Evolutionary conservation across 2,888 invertebrate species (phyloP).

Genomic region (Octonoba sinensis): DNA sequence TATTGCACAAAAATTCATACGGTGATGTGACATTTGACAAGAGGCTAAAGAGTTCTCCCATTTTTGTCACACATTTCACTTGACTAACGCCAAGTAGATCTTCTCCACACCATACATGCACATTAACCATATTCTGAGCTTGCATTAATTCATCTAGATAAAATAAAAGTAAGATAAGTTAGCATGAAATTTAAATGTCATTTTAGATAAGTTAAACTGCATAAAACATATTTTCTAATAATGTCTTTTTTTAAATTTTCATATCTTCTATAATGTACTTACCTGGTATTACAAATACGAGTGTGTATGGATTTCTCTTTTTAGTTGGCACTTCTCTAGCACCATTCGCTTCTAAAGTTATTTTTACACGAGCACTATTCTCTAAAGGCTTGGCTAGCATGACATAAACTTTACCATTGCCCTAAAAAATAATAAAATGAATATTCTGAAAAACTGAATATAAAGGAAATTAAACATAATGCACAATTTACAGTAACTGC

Average conservation of each 20-base stretch:
- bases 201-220: neutral
- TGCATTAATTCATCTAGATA: constrained; percentile 81
- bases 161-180: neutral
- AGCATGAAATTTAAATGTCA: neutral
- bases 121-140: constrained; percentile 84
- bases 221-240: neutral
- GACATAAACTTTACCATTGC: constrained; percentile 85
- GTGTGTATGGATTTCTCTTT: constrained; percentile 84
- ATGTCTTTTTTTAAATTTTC: neutral
- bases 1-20: constrained; percentile 90
- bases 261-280: constrained; percentile 48
- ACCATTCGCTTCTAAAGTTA: constrained; percentile 85
- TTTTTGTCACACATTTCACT: constrained; percentile 87
- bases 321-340: constrained; percentile 83
- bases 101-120: constrained; percentile 80
- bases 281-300: constrained; percentile 87
- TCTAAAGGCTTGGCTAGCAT: constrained; percentile 83
- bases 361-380: constrained; percentile 82
- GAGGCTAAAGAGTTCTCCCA: constrained; percentile 85
- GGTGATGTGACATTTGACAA: constrained; percentile 81
- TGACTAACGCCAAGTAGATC: constrained; percentile 84
- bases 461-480: neutral
- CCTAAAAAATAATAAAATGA: constrained; percentile 74
- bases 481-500: too few relatives aligned
- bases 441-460: neutral